Base-by-base conservation (phyloP, 2,113 vertebrate genomes). In the Cygnus atratus region DNA sequence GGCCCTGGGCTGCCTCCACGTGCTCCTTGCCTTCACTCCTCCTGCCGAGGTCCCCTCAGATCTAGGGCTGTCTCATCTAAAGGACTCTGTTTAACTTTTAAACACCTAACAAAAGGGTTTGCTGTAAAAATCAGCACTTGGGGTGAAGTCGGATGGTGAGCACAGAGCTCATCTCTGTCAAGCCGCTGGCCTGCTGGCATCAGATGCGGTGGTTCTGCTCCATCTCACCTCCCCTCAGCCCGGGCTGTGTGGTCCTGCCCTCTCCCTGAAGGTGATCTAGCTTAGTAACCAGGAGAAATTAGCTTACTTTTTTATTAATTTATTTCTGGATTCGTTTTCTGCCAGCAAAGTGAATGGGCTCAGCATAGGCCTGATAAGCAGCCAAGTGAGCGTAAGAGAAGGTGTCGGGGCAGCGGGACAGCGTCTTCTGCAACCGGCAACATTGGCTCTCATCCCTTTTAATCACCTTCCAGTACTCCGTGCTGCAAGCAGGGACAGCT, bases 71-170 rank as follows among this genome's bases (percentile, higher is more conserved):
- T 31, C 10, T 46, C 73, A 25, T 55, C 50, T 90, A 37, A 86
- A 81, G 43, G 37, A 16, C 55, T 90, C 11, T 1, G 2, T 41
- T 79, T 83, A 66, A 35, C 54, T 80, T 68, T 48, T 41, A 66
- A 76, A 50, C 21, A 33, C 19, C 19, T 61, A 62, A 62, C 17
- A 41, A 37, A 80, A 62, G 50, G 31, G 5, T 77, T 80, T 39
- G 24, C 26, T 73, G 4, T 66, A 73, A 59, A 73, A 90, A 76
- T 26, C 0, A 0, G 13, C 16, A 3, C 19, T 77, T 0, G 0
- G 2, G 11, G 8, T 62, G 72, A 41, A 10, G 33, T 83, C 21
- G 6, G 8, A 91, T 31, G 24, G 46, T 65, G 22, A 67, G 31
- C 19, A 29, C 14, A 10, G 4, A 44, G 14, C 26, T 81, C 46